Base-by-base conservation (phyloP, 2,797 vertebrate genomes). In the Notamacropus eugenii region DNA sequence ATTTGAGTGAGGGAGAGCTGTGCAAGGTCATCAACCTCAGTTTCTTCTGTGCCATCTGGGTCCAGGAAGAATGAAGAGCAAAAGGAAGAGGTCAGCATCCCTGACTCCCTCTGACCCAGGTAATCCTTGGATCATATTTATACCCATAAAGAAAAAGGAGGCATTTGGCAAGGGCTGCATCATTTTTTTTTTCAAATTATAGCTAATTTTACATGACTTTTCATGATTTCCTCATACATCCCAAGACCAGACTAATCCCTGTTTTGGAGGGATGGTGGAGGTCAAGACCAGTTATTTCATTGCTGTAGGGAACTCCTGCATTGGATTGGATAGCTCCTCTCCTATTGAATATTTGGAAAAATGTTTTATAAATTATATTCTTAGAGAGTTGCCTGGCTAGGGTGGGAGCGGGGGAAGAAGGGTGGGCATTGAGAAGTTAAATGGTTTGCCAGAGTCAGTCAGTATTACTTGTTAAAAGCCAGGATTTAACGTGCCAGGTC, bases 341-440 rank as follows among this genome's bases (percentile, higher is more conserved):
- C 22, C 74, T 40, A 87, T 11, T 27, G 40, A 87, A 87, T 87
- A 50, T 87, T 87, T 74, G 62, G 12, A 4, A 46, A 46, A 82
- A 82, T 31, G 0, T 74, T n/a, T 14, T 74, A 5, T 40, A 74
- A 74, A 2, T 58, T 58, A 87, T 50, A 82, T 19, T 74, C 22
- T 87, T 27, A 82, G 90, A 91, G 54, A 94, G 82, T 19, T 58
- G 92, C 5, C n/a, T 92, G 24, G 24, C 91, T 55, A 5, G 55
- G 55, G 29, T n/a, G 1, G 52, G 31, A 50, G 5, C 0, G 16
- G 1, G 14, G 31, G 34, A 57, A 55, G 91, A 95, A 91, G 96
- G 94, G 90, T 8, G 91, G 96, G 96, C 96, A 95, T 97, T 97
- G 94, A 87, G 19, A 87, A 87, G 24, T 87, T 50, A 87, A 87